Conservation (phyloP, 2,113 vertebrate species). For the Capreolus pygargus region DNA sequence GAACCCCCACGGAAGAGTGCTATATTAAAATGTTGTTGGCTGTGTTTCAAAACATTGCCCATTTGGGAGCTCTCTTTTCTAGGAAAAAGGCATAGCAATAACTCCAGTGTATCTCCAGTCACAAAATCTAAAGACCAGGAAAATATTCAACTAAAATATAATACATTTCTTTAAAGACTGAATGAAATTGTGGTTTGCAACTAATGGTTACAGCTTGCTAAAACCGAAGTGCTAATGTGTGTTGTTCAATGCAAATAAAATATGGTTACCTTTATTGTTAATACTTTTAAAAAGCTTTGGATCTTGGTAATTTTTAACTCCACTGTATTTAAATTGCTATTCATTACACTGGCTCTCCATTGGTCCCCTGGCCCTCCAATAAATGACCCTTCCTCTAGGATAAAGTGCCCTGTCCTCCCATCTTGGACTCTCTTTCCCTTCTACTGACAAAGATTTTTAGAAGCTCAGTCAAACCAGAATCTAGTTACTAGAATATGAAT, state of each 20-base stretch:
- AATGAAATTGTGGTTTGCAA: not conserved
- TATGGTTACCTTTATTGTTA: not conserved
- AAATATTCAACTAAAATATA: not conserved
- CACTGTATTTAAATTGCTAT: not conserved
- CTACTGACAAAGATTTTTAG: not conserved
- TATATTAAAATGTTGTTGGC: not conserved
- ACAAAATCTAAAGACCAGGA: constrained; percentile 41
- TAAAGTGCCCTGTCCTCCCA: not conserved
- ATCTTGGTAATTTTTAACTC: not conserved
- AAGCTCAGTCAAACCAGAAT: not conserved
- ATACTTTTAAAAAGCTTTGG: not conserved
- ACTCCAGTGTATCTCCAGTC: not conserved
- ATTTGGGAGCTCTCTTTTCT: not conserved
- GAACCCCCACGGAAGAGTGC: not conserved
- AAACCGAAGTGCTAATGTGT: not conserved
- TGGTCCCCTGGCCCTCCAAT: not conserved
- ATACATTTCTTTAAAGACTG: not conserved
- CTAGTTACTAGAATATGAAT: not conserved
- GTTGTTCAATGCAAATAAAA: not conserved
- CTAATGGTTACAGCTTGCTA: not conserved
- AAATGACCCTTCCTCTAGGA: not conserved
- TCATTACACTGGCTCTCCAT: not conserved
- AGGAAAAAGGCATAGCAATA: constrained; percentile 20
- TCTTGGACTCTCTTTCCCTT: not conserved
- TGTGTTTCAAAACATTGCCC: constrained; percentile 26